These are phyloP conservation scores for Halcyon malimbica DNA, from an alignment of 2,113 vertebrate species.

Conservation along the genomic window DNA sequence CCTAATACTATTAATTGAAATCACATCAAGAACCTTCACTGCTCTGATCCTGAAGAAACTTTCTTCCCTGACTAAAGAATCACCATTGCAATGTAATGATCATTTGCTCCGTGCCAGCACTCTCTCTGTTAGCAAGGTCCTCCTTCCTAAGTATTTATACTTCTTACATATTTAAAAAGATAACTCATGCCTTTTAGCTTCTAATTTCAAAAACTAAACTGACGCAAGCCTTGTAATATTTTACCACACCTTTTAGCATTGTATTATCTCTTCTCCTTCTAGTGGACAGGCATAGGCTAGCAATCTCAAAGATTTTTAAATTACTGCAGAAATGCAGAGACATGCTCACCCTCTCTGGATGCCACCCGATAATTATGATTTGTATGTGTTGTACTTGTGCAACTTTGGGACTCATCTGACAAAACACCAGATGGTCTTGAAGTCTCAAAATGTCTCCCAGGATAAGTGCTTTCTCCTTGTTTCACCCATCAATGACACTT, in stretches of 20 bases:
- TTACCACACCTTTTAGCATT: neutral
- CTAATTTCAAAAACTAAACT: neutral
- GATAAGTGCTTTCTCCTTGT: neutral
- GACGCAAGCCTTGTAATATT: neutral
- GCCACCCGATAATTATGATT: neutral
- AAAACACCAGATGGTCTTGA: constrained; percentile 16
- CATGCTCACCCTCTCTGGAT: neutral
- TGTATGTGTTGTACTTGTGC: neutral
- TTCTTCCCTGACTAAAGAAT: neutral
- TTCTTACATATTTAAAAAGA: neutral
- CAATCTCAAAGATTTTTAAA: neutral
- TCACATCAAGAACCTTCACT: neutral
- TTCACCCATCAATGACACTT: neutral
- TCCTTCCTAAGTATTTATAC: neutral
- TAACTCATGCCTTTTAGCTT: neutral
- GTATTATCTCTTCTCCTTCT: neutral
- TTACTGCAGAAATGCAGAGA: neutral
- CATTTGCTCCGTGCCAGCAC: neutral
- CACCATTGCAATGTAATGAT: neutral
- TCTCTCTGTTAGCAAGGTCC: neutral
- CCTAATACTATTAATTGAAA: neutral
- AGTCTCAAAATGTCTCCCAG: neutral
- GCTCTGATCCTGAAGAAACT: neutral
- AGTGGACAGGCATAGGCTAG: neutral
- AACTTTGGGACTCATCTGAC: neutral